A percentile compares a stretch with the other conserved stretches of the same genome.
Evolutionary conservation across 2,113 vertebrate species (phyloP).

Genomic region (Lota lota): DNA sequence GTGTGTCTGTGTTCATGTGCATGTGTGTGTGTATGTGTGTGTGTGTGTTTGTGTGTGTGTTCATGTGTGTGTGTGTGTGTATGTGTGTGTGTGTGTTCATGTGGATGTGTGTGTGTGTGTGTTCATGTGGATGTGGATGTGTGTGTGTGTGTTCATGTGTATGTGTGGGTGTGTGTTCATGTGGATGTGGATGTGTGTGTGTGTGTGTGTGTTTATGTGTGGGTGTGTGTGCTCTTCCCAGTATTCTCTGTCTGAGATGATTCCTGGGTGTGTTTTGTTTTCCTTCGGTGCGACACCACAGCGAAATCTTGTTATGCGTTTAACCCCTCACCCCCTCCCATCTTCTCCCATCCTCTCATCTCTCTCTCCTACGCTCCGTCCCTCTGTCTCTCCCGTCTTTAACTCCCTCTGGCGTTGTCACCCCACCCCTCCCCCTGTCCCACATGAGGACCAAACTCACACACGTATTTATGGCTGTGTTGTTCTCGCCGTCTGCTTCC

Average conservation of each 20-base stretch:
- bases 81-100: slow-evolving; percentile 27
- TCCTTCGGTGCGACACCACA: slow-evolving; percentile 58
- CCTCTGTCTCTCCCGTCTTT: slow-evolving; percentile 40
- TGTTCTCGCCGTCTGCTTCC: slow-evolving; percentile 70
- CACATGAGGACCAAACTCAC: slow-evolving; percentile 72
- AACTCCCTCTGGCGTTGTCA: slow-evolving; percentile 38
- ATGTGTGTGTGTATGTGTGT: too few species aligned
- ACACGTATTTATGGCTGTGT: slow-evolving; percentile 77
- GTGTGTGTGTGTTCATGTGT: background rate
- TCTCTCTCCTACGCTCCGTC: slow-evolving; percentile 31
- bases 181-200: slow-evolving; percentile 1
- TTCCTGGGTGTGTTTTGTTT: slow-evolving; percentile 44
- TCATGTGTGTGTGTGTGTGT: background rate
- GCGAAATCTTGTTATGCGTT: slow-evolving; percentile 57
- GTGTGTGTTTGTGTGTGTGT: background rate
- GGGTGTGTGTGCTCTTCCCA: slow-evolving; percentile 13
- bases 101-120: slow-evolving; percentile 15
- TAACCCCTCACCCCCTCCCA: slow-evolving; percentile 32
- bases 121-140: slow-evolving; percentile 5
- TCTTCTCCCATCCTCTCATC: slow-evolving; percentile 32
- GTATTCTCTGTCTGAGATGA: slow-evolving; percentile 49
- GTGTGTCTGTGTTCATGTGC: too few species aligned
- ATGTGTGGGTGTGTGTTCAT: background rate
- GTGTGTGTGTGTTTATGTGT: slow-evolving; percentile 23
- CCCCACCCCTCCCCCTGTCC: slow-evolving; percentile 45